A percentile compares a stretch with the other conserved stretches of the same genome.
phyloP scores from a whole-genome alignment of 2,113 vertebrate species.

The Drymodes brunneopygia region DNA sequence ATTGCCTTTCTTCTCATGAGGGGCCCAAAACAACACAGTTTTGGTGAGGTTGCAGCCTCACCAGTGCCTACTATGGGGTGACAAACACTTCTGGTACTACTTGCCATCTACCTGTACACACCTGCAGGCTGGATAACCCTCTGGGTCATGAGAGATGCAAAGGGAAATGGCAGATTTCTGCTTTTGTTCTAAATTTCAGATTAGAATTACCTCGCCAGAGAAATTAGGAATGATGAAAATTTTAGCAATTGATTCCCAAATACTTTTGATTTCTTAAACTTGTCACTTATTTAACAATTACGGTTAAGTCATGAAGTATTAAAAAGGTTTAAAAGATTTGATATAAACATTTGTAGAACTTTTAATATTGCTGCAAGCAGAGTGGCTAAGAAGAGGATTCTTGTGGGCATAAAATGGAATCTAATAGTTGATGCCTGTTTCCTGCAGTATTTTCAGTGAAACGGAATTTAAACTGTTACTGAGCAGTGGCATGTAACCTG shows the following conservation, averaged over 20 bases:
- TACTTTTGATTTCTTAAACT: neutral
- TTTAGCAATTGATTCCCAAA: neutral
- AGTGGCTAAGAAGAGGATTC: neutral
- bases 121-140: neutral
- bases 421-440: neutral
- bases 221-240: neutral
- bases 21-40: neutral
- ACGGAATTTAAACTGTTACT: neutral
- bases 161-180: neutral
- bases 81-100: neutral
- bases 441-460: neutral
- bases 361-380: neutral
- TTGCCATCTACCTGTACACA: no score
- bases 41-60: neutral
- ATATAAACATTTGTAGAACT: neutral
- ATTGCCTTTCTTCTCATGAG: neutral
- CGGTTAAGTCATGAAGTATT: neutral
- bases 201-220: neutral
- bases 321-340: neutral
- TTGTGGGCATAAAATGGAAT: neutral
- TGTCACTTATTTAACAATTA: neutral
- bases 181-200: neutral
- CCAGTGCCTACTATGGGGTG: accelerated
- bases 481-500: neutral
- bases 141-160: neutral